These are phyloP conservation scores for Sparidentex hasta DNA, from an alignment of 2,797 vertebrate species.

Conservation along the genomic window DNA sequence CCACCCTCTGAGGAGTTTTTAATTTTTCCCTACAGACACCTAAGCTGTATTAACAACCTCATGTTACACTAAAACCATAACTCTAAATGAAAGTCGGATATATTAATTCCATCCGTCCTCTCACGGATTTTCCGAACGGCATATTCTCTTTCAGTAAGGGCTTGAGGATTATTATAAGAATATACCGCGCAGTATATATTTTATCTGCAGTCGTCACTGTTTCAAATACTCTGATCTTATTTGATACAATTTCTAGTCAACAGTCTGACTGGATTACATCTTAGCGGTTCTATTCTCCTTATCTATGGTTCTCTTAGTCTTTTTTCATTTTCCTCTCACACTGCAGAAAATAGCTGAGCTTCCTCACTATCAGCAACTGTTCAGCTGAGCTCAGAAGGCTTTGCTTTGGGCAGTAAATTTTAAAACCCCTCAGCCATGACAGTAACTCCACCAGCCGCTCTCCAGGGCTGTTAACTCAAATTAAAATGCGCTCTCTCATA, in stretches of 20 bases:
- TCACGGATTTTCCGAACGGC: constrained; percentile 7
- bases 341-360: constrained; percentile 48
- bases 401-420: constrained; percentile 41
- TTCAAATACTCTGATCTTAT: constrained; percentile 32
- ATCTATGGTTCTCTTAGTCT: constrained; percentile 35
- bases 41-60: constrained; percentile 21
- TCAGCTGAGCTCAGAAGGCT: constrained; percentile 35
- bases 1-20: constrained; percentile 42
- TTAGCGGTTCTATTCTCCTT: constrained; percentile 34
- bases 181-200: constrained; percentile 7
- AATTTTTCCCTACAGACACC: constrained; percentile 41
- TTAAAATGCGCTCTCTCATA: constrained; percentile 31
- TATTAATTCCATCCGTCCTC: constrained; percentile 16
- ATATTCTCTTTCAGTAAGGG: not conserved
- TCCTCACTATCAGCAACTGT: constrained; percentile 28
- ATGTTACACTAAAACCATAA: constrained; percentile 14
- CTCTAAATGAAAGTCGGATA: constrained; percentile 48
- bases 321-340: constrained; percentile 40
- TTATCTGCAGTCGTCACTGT: constrained; percentile 34
- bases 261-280: constrained; percentile 43
- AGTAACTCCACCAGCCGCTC: constrained; percentile 30
- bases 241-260: constrained; percentile 24
- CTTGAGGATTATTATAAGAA: constrained; percentile 47
- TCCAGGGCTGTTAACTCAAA: constrained; percentile 34
- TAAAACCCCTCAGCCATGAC: constrained; percentile 35